Evolutionary conservation across 2,113 vertebrate genomes (phyloP).

Genomic region (Pluvialis apricaria): DNA sequence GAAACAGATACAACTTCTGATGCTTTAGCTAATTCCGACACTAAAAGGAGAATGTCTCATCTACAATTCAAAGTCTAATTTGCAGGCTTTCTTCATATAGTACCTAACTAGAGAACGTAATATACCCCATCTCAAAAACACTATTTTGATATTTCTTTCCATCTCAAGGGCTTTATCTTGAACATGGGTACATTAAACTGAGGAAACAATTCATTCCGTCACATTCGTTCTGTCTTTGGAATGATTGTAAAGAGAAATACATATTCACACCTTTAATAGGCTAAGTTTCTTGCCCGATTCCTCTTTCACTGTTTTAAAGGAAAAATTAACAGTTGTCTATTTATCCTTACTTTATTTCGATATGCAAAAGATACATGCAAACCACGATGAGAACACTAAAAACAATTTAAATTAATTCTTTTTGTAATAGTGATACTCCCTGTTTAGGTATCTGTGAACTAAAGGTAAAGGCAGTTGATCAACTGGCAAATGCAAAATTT

Average conservation of each 20-base stretch:
- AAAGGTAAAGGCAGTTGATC: neutral
- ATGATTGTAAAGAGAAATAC: neutral
- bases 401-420: neutral
- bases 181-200: neutral
- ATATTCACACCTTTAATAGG: neutral
- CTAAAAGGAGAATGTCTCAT: neutral
- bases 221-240: neutral
- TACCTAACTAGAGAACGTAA: neutral
- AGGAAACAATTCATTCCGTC: neutral
- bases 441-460: neutral
- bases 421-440: neutral
- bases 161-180: neutral
- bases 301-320: neutral
- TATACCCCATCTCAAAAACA: neutral
- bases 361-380: neutral
- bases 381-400: neutral
- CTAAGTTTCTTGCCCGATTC: neutral
- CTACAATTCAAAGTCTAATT: constrained; percentile 22
- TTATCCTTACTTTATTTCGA: neutral
- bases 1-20: neutral
- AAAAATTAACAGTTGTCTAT: neutral
- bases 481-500: neutral
- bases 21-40: constrained; percentile 24
- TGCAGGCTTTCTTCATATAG: neutral
- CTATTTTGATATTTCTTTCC: neutral